Base-by-base conservation (phyloP, 2,797 vertebrate genomes). In the Ctenopoma kingsleyae region DNA sequence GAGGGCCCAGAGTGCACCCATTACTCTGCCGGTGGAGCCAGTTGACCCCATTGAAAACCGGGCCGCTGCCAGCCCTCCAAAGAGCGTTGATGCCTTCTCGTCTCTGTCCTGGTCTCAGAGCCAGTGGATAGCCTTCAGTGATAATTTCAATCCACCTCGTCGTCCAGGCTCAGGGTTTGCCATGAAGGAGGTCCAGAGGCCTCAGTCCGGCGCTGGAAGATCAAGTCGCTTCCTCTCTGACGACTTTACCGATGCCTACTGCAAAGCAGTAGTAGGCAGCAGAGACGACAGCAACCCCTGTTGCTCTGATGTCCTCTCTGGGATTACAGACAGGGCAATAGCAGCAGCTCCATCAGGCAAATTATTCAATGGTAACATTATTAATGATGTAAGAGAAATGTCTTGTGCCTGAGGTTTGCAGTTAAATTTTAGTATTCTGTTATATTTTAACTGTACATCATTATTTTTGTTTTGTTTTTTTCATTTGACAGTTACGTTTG, bases 121-220 rank as follows among this genome's bases (percentile, higher is more conserved):
- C 90, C 94, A 95, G 80, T 96, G 95, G 94, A 93, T 96, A 50
- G 95, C 93, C 77, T 96, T 96, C 91, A 91, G 90, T 54, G 93
- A 95, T 80, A 86, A 91, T 66, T 86, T 91, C 47, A 74, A 89
- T 63, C 86, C 76, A 20, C 60, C 89, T 59, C 90, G 73, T 65
- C 76, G 27, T 19, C 88, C 43, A 47, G 73, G 71, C 43, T 60
- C 85, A n/a, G 80, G 84, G 81, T 38, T 56, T 0, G 67, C 87
- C 6, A 83, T 46, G 57, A 93, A 91, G 82, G 91, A 92, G 19
- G 79, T 79, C 67, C 88, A 87, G 44, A 91, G 84, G 86, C 84
- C 77, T n/a, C 87, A 60, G 76, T 89, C 90, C 48, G 55, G 56
- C 38, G 32, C 56, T 23, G 80, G 84, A 65, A 91, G 92, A 89